These are phyloP conservation scores for Himantopus leucocephalus DNA, from an alignment of 2,113 vertebrate genomes.

Conservation along the genomic window DNA sequence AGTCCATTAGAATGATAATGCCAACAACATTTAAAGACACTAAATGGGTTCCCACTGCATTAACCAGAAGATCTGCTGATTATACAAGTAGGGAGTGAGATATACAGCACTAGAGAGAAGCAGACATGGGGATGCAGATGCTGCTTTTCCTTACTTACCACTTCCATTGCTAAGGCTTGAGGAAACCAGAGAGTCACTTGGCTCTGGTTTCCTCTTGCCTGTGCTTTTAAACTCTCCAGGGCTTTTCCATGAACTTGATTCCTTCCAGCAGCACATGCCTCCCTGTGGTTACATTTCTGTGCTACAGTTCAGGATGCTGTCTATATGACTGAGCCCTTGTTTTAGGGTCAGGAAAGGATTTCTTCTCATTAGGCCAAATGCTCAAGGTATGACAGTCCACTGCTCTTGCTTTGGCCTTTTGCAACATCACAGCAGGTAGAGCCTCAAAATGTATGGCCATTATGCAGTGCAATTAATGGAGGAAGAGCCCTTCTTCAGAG, in stretches of 20 bases:
- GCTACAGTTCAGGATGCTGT: background rate
- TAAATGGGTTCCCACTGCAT: background rate
- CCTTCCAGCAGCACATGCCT: background rate
- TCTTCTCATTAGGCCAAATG: background rate
- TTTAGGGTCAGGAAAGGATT: background rate
- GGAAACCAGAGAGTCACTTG: background rate
- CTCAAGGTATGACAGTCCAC: background rate
- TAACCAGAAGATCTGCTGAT: background rate
- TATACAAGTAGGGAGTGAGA: background rate
- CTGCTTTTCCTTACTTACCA: background rate
- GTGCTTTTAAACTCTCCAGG: background rate
- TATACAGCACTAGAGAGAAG: background rate
- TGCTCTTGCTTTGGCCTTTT: background rate
- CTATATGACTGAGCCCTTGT: background rate
- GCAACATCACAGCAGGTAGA: background rate
- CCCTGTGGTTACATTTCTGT: background rate
- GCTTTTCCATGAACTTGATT: background rate
- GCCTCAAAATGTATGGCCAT: background rate
- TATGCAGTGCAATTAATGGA: background rate
- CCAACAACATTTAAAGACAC: background rate
- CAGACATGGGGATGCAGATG: background rate
- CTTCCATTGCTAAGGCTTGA: background rate
- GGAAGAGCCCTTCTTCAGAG: background rate
- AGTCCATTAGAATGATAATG: background rate
- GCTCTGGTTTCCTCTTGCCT: background rate